A percentile compares a stretch with the other conserved stretches of the same genome.
These are phyloP conservation scores for Pseudobourletiella spinata DNA, from an alignment of 1,140 invertebrate species.

Conservation along the genomic window DNA sequence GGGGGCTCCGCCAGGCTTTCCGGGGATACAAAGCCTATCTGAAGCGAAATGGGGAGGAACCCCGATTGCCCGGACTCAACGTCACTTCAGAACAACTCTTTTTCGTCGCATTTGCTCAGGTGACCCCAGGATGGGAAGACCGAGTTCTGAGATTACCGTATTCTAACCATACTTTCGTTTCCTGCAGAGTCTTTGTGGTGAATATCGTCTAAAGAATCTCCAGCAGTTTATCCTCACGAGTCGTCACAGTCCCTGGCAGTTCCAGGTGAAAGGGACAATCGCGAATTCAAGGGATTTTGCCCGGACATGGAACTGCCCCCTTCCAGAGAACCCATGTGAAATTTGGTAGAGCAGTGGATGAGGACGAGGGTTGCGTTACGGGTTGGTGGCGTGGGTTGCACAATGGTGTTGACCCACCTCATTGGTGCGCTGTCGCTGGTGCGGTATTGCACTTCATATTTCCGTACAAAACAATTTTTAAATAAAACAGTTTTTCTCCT, in stretches of 20 bases:
- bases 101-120: conserved; percentile 40
- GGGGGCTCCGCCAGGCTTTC: conserved; percentile 44
- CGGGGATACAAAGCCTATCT: conserved; percentile 32
- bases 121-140: conserved; percentile 25
- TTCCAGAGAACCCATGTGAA: not conserved
- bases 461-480: too few species aligned
- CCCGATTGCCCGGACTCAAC: conserved; percentile 6
- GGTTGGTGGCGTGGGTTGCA: too few species aligned
- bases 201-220: not conserved
- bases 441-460: too few species aligned
- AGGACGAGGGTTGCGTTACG: too few species aligned
- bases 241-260: conserved; percentile 61
- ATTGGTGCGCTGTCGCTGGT: too few species aligned
- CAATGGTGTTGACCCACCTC: too few species aligned
- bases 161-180: not conserved
- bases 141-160: not conserved
- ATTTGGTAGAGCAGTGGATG: not conserved
- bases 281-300: conserved; percentile 81
- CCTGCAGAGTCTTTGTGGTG: not conserved
- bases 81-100: conserved; percentile 42
- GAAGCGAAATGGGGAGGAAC: conserved; percentile 29
- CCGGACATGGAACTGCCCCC: conserved; percentile 64
- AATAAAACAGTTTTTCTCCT: too few species aligned
- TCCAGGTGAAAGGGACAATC: conserved; percentile 69
- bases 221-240: conserved; percentile 11